Conservation (phyloP, 2,113 vertebrate genomes). For the Bolborhynchus lineola region DNA sequence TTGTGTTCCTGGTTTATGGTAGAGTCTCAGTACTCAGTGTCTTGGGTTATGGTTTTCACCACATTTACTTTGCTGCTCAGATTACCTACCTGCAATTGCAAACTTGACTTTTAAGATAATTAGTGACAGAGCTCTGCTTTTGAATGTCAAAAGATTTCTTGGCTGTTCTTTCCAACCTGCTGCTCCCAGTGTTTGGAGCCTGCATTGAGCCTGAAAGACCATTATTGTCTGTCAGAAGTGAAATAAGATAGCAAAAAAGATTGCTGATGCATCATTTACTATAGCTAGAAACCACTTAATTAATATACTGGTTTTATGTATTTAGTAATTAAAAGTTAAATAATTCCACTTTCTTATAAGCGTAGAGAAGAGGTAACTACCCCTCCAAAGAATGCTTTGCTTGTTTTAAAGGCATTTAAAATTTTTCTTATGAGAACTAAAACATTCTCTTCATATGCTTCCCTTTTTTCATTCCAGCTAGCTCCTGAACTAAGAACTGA, state of each 20-base stretch:
- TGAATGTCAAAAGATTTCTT: constrained; percentile 69
- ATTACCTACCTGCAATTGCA: constrained; percentile 42
- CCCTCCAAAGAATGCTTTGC: constrained; percentile 37
- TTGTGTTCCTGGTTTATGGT: background rate
- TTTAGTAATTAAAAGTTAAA: constrained; percentile 75
- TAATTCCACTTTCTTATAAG: constrained; percentile 23
- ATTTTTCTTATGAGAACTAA: constrained; percentile 29
- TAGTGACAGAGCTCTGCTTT: constrained; percentile 64
- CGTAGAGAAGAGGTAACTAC: constrained; percentile 24
- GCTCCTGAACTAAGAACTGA: constrained; percentile 58
- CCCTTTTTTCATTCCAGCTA: constrained; percentile 21
- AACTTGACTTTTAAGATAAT: constrained; percentile 76
- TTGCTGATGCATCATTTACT: constrained; percentile 63
- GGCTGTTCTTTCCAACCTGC: constrained; percentile 55
- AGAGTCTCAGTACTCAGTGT: background rate
- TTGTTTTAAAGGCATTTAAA: constrained; percentile 39
- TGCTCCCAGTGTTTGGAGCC: constrained; percentile 27
- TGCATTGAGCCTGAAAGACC: constrained; percentile 45
- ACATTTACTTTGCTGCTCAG: constrained; percentile 56
- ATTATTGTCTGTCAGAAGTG: constrained; percentile 69
- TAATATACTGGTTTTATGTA: constrained; percentile 71
- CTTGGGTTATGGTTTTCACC: constrained; percentile 31
- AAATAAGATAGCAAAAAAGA: constrained; percentile 66
- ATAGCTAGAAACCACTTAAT: constrained; percentile 69
- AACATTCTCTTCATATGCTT: constrained; percentile 9